These are phyloP conservation scores for Amyelois transitella DNA, from an alignment of 1,140 invertebrate genomes.

Conservation along the genomic window DNA sequence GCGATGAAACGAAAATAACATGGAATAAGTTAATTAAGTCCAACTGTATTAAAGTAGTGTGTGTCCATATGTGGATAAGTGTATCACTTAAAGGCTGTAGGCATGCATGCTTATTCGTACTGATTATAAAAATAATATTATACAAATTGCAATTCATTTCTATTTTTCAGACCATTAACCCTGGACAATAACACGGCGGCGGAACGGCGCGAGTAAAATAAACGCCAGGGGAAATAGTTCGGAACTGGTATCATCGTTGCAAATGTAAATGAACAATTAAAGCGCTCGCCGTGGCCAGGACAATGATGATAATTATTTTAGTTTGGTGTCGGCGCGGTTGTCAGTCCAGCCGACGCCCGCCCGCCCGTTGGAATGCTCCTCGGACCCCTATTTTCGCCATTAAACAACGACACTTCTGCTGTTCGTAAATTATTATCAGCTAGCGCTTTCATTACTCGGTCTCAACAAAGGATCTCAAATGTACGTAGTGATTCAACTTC, in stretches of 20 bases:
- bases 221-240: slow-evolving; percentile 66
- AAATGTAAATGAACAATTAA: slow-evolving; percentile 75
- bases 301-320: slow-evolving; percentile 75
- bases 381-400: slow-evolving; percentile 67
- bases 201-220: slow-evolving; percentile 57
- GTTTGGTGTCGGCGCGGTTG: slow-evolving; percentile 66
- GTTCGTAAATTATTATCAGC: slow-evolving; percentile 73
- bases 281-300: slow-evolving; percentile 66
- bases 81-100: no score
- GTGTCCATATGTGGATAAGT: no score
- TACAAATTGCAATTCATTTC: slow-evolving; percentile 60
- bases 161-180: slow-evolving; percentile 71
- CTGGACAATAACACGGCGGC: slow-evolving; percentile 59
- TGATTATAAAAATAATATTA: slow-evolving; percentile 24
- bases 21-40: no score
- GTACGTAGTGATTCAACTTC: slow-evolving; percentile 65
- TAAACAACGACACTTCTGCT: slow-evolving; percentile 72
- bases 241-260: slow-evolving; percentile 70
- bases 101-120: no score
- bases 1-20: no score
- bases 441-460: slow-evolving; percentile 69
- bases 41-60: no score
- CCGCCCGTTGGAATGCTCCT: slow-evolving; percentile 59
- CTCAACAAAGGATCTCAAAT: slow-evolving; percentile 68
- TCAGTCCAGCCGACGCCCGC: slow-evolving; percentile 44